phyloP scores from a whole-genome alignment of 2,113 vertebrate species.

The Lasiurus borealis region DNA sequence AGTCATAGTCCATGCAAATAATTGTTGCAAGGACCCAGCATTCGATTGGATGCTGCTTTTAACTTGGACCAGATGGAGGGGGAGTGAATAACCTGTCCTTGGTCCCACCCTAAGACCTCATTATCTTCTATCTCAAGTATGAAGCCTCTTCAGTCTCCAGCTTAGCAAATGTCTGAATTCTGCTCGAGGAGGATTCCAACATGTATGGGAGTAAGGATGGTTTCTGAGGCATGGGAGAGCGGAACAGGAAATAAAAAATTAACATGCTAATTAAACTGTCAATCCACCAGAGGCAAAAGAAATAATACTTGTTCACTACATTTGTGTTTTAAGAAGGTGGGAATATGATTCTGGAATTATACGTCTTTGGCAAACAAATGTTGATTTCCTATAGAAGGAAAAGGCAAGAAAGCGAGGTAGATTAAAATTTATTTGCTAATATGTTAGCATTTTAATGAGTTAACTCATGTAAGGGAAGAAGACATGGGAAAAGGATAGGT shows the following conservation, averaged over 20 bases:
- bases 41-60: slow-evolving; percentile 15
- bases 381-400: not conserved
- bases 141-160: not conserved
- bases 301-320: not conserved
- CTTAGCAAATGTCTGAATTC: not conserved
- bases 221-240: not conserved
- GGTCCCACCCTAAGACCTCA: not conserved
- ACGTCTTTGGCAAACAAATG: not conserved
- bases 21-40: not conserved
- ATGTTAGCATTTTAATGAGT: not conserved
- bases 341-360: not conserved
- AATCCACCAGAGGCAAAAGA: not conserved
- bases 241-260: not conserved
- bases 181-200: not conserved
- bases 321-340: not conserved
- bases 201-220: not conserved
- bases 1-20: not conserved
- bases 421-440: not conserved
- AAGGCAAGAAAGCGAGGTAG: not conserved
- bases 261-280: fast-evolving
- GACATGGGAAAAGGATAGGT: not conserved
- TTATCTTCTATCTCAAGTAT: not conserved
- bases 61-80: not conserved
- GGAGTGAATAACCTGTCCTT: not conserved
- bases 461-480: slow-evolving; percentile 36